Evolutionary conservation across 2,113 vertebrate species (phyloP).

Genomic region (Microtus montanus): DNA sequence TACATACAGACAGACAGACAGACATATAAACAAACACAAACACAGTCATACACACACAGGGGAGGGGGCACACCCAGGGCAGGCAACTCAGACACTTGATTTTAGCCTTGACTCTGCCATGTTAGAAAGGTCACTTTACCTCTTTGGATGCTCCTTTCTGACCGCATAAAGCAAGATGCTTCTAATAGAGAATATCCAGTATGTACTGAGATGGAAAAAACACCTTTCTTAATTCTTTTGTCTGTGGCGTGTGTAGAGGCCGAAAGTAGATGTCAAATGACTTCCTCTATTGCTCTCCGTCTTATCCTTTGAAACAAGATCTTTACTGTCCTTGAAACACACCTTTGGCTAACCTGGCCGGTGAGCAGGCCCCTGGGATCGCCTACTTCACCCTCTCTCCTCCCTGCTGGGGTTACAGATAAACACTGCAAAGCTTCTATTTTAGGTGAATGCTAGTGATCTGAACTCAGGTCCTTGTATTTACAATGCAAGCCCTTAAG

Average conservation of each 20-base stretch:
- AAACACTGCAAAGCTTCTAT: accelerated
- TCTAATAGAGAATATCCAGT: neutral
- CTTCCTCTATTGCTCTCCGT: too few relatives aligned
- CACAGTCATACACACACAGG: neutral
- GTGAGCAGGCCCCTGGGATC: too few relatives aligned
- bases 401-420: neutral
- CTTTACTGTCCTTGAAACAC: too few relatives aligned
- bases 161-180: neutral
- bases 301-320: too few relatives aligned
- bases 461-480: too few relatives aligned
- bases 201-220: neutral
- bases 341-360: neutral
- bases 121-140: neutral
- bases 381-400: neutral
- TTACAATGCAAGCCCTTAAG: neutral
- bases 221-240: neutral
- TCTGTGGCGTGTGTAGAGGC: neutral
- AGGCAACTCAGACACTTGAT: neutral
- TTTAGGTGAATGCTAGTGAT: neutral
- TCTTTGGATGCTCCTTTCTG: neutral
- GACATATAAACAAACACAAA: neutral
- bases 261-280: neutral
- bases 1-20: neutral
- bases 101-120: neutral
- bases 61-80: neutral